phyloP scores from a whole-genome alignment of 2,888 invertebrate species.

The Mactromeris polynyma region DNA sequence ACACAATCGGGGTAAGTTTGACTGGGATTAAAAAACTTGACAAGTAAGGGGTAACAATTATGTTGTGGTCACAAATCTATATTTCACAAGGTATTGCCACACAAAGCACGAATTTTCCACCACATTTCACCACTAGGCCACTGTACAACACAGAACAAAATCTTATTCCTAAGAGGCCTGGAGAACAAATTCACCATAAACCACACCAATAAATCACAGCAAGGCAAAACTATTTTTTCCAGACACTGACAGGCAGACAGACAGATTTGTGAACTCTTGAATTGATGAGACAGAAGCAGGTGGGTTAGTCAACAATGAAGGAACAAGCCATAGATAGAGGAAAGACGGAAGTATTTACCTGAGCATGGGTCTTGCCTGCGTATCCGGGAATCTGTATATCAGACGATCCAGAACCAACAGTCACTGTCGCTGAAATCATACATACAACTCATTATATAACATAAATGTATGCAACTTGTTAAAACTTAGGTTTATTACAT shows the following conservation, averaged over 20 bases:
- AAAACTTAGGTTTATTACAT: no score
- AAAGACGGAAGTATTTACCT: conserved; percentile 89
- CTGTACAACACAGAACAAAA: no score
- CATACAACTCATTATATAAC: neutral
- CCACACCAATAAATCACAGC: no score
- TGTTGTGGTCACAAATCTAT: no score
- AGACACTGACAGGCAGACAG: neutral
- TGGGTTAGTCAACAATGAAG: neutral
- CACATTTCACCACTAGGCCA: no score
- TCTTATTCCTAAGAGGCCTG: no score
- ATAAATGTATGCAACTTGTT: no score
- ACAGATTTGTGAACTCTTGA: neutral
- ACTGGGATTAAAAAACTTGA: neutral
- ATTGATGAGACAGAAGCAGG: neutral
- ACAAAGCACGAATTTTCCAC: no score
- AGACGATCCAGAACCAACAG: conserved; percentile 86
- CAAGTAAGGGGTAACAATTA: no score
- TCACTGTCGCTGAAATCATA: conserved; percentile 64
- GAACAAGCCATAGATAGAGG: neutral
- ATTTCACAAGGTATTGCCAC: no score
- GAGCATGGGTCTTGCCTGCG: conserved; percentile 93
- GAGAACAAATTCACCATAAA: no score
- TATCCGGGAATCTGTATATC: conserved; percentile 95
- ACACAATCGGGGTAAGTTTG: neutral
- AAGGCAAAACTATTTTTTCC: no score